phyloP scores from a whole-genome alignment of 2,113 vertebrate species.

The Pelobates fuscus region DNA sequence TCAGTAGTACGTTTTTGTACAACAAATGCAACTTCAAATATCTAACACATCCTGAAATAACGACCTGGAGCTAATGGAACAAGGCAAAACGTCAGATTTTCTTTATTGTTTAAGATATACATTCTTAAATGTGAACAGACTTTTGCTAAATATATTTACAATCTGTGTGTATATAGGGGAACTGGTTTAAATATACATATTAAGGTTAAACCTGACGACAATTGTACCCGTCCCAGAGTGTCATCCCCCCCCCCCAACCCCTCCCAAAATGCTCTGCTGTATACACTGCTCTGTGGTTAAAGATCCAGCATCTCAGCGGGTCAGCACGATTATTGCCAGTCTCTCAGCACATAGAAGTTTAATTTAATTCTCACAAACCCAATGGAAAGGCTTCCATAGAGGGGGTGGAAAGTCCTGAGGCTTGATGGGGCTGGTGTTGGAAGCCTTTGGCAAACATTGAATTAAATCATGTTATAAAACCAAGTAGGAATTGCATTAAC shows the following conservation, averaged over 20 bases:
- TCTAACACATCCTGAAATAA: too few relatives aligned
- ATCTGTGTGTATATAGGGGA: conserved; percentile 34
- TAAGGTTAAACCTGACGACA: conserved; percentile 37
- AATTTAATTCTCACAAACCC: too few relatives aligned
- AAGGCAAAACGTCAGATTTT: conserved; percentile 20
- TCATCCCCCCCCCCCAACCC: conserved; percentile 17
- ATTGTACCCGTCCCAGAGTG: conserved; percentile 42
- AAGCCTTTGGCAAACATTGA: conserved; percentile 19
- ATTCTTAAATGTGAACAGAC: conserved; percentile 48
- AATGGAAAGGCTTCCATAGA: background rate
- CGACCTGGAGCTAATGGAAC: too few relatives aligned
- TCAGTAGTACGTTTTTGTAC: too few relatives aligned
- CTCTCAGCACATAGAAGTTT: too few relatives aligned
- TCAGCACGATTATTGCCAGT: too few relatives aligned
- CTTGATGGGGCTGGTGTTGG: background rate
- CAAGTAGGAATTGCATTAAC: background rate
- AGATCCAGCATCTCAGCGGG: background rate
- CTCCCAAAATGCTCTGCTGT: background rate
- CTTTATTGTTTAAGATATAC: conserved; percentile 47
- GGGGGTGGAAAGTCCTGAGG: conserved; percentile 35
- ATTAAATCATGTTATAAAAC: conserved; percentile 8
- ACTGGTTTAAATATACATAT: conserved; percentile 28
- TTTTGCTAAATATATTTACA: conserved; percentile 50
- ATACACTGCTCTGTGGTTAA: too few relatives aligned
- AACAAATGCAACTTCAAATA: too few relatives aligned